Percentiles rank a stretch among this genome's conserved stretches.
Evolutionary conservation across 1,140 invertebrate genomes (phyloP).

Genomic region (Coptotermes formosanus): DNA sequence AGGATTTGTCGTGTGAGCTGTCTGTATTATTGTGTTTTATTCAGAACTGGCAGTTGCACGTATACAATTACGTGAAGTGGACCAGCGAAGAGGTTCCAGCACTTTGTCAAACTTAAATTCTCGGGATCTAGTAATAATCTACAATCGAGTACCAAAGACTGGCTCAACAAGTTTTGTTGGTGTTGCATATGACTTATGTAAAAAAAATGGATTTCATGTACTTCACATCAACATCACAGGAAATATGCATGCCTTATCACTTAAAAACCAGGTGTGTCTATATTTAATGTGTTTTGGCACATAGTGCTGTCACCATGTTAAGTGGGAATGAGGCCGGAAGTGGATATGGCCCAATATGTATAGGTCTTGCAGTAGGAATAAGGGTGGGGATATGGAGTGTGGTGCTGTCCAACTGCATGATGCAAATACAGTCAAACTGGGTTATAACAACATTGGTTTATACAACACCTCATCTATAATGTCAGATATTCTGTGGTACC

Average conservation of each 20-base stretch:
- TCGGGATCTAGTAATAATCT: conserved; percentile 73
- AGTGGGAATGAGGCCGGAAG: too few species aligned
- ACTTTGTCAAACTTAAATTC: neutral
- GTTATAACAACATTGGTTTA: too few species aligned
- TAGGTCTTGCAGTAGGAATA: too few species aligned
- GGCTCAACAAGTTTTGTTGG: conserved; percentile 98
- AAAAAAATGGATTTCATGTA: conserved; percentile 88
- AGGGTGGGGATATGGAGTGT: too few species aligned
- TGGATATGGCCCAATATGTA: too few species aligned
- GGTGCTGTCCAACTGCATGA: too few species aligned
- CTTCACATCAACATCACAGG: conserved; percentile 95
- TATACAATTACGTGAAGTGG: conserved; percentile 21
- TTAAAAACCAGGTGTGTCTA: conserved; percentile 77
- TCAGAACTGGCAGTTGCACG: conserved; percentile 26
- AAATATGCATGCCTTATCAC: conserved; percentile 89
- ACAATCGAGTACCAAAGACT: conserved; percentile 98
- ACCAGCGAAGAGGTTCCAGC: neutral
- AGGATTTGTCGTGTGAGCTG: too few species aligned
- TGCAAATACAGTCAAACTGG: too few species aligned
- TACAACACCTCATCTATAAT: too few species aligned
- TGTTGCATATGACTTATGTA: conserved; percentile 94
- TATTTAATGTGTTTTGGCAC: too few species aligned
- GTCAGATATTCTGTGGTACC: too few species aligned
- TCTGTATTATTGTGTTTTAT: neutral
- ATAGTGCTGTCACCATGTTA: too few species aligned